phyloP scores from a whole-genome alignment of 1,140 invertebrate genomes.

The Pemphigus obesinymphae region DNA sequence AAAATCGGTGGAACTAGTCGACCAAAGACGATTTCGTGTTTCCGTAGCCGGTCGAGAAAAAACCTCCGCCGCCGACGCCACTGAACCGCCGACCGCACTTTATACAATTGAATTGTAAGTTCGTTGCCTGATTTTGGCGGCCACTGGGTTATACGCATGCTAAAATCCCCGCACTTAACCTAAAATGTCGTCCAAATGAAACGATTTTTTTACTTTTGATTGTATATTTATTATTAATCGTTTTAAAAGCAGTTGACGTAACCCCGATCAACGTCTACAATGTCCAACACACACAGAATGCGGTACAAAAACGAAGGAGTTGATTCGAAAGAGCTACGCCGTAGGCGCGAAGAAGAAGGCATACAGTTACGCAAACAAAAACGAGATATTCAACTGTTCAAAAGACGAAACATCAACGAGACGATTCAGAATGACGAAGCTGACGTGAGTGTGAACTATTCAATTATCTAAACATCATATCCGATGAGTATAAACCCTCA shows the following conservation, averaged over 20 bases:
- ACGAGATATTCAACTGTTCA: slow-evolving; percentile 86
- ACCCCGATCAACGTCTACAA: neutral
- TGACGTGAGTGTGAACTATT: slow-evolving; percentile 48
- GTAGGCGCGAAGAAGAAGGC: slow-evolving; percentile 91
- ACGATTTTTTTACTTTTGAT: neutral
- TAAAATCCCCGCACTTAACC: slow-evolving; percentile 9
- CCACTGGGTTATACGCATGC: neutral
- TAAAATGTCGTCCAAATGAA: neutral
- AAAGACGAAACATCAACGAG: slow-evolving; percentile 79
- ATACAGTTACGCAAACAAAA: slow-evolving; percentile 94
- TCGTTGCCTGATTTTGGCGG: neutral
- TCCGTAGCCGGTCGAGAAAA: neutral
- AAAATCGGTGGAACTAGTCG: too few relatives aligned
- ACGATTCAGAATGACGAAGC: slow-evolving; percentile 55
- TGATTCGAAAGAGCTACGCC: slow-evolving; percentile 84
- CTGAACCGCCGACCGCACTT: too few relatives aligned
- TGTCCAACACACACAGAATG: slow-evolving; percentile 66
- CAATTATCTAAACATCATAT: neutral
- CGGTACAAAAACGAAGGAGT: slow-evolving; percentile 92
- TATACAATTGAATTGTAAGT: neutral
- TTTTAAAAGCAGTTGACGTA: neutral
- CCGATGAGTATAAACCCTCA: neutral
- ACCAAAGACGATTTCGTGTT: neutral
- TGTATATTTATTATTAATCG: neutral
- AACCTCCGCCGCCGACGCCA: neutral